Conservation (phyloP, 2,113 vertebrate genomes). For the Pandion haliaetus region DNA sequence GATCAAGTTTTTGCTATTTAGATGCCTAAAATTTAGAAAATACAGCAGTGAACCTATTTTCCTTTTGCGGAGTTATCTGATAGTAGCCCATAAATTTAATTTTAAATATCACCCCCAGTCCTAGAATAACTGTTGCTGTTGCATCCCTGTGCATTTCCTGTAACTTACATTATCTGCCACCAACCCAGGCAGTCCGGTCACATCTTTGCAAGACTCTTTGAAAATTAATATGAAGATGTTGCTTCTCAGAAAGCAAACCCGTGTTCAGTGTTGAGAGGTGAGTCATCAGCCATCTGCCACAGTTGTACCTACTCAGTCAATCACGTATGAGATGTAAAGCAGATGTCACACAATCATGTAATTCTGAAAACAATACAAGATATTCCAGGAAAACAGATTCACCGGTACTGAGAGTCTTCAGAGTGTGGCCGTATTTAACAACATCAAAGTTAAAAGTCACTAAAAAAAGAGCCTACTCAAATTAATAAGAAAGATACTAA, state of each 20-base stretch:
- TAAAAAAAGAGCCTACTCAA: not conserved
- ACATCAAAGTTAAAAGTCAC: slow-evolving; percentile 9
- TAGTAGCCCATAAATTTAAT: not conserved
- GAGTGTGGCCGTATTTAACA: not conserved
- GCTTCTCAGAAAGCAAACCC: slow-evolving; percentile 71
- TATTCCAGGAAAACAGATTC: slow-evolving; percentile 66
- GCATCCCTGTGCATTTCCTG: not conserved
- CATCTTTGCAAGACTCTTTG: slow-evolving; percentile 61
- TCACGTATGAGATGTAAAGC: slow-evolving; percentile 72
- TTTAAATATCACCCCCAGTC: not conserved
- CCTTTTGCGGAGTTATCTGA: not conserved
- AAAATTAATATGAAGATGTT: slow-evolving; percentile 72
- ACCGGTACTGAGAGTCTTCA: slow-evolving; percentile 17
- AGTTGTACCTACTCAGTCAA: slow-evolving; percentile 58
- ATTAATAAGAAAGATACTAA: not conserved
- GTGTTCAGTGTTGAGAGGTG: slow-evolving; percentile 55
- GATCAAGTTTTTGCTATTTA: not conserved
- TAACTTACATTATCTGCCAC: slow-evolving; percentile 10
- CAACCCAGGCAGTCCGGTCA: slow-evolving; percentile 38
- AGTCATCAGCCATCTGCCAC: slow-evolving; percentile 74
- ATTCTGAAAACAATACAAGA: slow-evolving; percentile 67
- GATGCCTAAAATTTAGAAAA: not conserved
- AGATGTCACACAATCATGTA: slow-evolving; percentile 74
- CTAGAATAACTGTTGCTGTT: not conserved
- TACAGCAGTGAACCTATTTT: not conserved